phyloP scores from a whole-genome alignment of 2,888 invertebrate genomes.

The Sussaba pulchella region DNA sequence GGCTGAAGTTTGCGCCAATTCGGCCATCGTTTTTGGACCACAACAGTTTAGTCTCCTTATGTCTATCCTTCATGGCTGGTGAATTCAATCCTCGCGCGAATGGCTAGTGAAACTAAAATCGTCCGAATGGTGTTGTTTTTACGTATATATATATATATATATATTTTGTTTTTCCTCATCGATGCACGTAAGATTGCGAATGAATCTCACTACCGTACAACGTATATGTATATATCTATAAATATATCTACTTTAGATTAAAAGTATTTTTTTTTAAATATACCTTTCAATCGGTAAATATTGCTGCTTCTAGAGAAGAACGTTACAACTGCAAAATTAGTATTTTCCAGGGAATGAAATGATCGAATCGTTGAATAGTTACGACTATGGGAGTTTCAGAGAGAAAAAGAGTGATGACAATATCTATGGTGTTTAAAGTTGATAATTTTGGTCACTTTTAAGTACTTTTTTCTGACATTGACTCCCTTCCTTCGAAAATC shows the following conservation, averaged over 20 bases:
- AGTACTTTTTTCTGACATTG: no score
- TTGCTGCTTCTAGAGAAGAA: neutral
- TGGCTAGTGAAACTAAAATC: conserved; percentile 27
- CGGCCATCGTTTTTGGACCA: no score
- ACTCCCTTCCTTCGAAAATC: no score
- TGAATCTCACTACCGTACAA: conserved; percentile 44
- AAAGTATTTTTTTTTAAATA: conserved; percentile 76
- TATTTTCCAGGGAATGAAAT: no score
- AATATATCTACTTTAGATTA: conserved; percentile 64
- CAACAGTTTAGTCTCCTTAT: no score
- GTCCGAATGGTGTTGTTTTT: conserved; percentile 32
- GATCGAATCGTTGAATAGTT: no score
- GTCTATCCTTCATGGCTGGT: neutral
- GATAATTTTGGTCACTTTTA: no score
- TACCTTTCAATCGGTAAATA: conserved; percentile 14
- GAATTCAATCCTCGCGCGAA: conserved; percentile 27
- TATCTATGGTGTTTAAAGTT: no score
- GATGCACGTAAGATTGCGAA: conserved; percentile 48
- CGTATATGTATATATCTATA: conserved; percentile 69
- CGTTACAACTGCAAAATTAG: no score
- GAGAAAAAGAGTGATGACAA: no score
- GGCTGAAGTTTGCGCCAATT: no score
- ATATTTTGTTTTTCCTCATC: conserved; percentile 31
- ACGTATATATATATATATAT: neutral
- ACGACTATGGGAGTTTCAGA: no score